Base-by-base conservation (phyloP, 2,888 invertebrate species). In the Plemyria rubiginata region DNA sequence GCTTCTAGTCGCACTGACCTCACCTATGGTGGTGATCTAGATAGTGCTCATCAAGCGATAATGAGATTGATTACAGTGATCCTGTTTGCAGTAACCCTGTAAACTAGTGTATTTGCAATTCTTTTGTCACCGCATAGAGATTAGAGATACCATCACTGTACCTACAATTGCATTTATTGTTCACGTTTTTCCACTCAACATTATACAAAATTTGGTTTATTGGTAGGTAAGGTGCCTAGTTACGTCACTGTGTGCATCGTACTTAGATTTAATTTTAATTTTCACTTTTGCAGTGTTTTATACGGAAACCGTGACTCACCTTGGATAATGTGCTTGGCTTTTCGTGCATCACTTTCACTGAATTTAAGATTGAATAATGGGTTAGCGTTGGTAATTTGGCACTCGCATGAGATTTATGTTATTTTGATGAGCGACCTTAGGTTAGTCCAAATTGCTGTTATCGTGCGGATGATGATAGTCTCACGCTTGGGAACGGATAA, bases 311-410 rank as follows among this genome's bases (percentile, higher is more conserved):
- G 62, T 60, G 65, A 63, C 50, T 65, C 63, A 67, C 63, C 22
- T 60, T 50, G 32, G 9, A 45, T 66, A 58, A n/a, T 64, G 54
- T 63, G 60, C 58, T 62, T 66, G n/a, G 61, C 53, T 62, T 63
- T 57, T 61, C 55, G 61, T 62, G 57, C 61, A 67, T 69, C 67
- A 69, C 71, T 71, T 71, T 71, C 71, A 69, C 71, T 67, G 53
- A 63, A 62, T 70, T 67, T 60, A 66, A 66, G 60, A 63, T 69
- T 56, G 45, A 60, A 66, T 69, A 22, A 67, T 68, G 59, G 48
- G 59, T 54, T 62, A 70, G n/a, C n/a, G n/a, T 70, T 70, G 67
- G 62, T 70, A 70, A 70, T 70, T 62, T 60, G 52, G 64, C 62
- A 46, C 60, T 66, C 57, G 41, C 65, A 62, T 61, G 64, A 62